Evolutionary conservation across 2,113 vertebrate genomes (phyloP), one percentile per base, ranked within the genome.

Genomic region (Prunella fulvescens): DNA sequence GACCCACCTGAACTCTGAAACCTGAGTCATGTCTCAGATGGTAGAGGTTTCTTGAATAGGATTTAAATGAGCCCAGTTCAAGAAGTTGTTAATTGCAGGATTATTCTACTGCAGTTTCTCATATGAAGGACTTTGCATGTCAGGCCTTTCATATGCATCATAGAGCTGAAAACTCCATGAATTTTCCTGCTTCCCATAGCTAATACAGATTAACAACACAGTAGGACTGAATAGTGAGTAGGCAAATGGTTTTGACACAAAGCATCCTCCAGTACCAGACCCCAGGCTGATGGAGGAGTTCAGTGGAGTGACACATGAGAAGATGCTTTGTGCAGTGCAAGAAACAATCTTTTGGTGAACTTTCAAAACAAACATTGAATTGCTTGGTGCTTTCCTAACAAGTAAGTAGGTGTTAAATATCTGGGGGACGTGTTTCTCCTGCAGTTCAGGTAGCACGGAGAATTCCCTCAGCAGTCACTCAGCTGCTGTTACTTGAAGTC

Each of bases 181-280:
- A 56, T 92, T 86, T 71, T 81, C 16, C 65, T 57, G 44, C 22
- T 88, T 51, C 25, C 65, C 3, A 0, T 51, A 71, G 65, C 40
- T 86, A 73, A 71, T 44, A 76, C 40, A 71, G 74, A 80, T 88
- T 76, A 95, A 53, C 17, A 69, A 33, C 65, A 56, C 18, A 35
- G 57, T 40, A 69, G 69, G 48, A 48, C 4, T 53, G 86, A 90
- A 81, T 84, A 71, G 47, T 78, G 45, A 95, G n/a, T 51, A 69
- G 57, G 65, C 57, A 87, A 57, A 80, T 91, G 53, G 31, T 88
- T 95, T 88, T 87, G 73, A 87, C 48, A 45, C 48, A 84, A 89
- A 85, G 53, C 61, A 35, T 79, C 37, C 50, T 81, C n/a, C 57
- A 48, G 10, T 50, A 60, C 12, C 28, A 79, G 40, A 71, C 28